phyloP scores from a whole-genome alignment of 2,113 vertebrate genomes.

The Tursiops truncatus region DNA sequence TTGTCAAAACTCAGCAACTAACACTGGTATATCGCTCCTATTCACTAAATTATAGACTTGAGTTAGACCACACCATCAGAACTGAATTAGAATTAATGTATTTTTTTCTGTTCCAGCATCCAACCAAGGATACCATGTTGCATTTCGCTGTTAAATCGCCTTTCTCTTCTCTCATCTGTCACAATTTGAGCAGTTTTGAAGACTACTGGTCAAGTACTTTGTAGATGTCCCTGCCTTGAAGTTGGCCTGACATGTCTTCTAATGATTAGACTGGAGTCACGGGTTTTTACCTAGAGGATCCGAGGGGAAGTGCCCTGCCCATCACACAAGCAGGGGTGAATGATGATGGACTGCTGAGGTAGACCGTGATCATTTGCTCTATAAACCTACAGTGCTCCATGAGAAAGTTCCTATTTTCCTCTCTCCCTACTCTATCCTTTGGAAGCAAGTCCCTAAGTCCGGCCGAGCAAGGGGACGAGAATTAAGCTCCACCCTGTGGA shows the following conservation, averaged over 20 bases:
- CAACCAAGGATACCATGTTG: rapidly evolving
- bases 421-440: not conserved
- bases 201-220: not conserved
- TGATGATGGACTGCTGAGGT: rapidly evolving
- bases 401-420: not conserved
- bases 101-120: not conserved
- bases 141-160: too few relatives aligned
- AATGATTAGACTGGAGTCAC: rapidly evolving
- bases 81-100: not conserved
- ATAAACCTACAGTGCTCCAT: not conserved
- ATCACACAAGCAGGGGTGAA: rapidly evolving
- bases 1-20: not conserved
- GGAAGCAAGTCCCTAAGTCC: not conserved
- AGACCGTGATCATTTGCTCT: not conserved
- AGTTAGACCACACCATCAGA: not conserved
- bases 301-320: rapidly evolving
- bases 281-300: not conserved
- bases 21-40: too few relatives aligned
- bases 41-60: not conserved
- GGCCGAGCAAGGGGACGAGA: not conserved
- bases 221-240: not conserved
- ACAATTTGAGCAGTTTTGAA: not conserved
- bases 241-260: not conserved
- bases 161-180: not conserved
- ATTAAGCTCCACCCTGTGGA: not conserved